Conservation (phyloP, 2,113 vertebrate species). For the Opisthocomus hoazin region DNA sequence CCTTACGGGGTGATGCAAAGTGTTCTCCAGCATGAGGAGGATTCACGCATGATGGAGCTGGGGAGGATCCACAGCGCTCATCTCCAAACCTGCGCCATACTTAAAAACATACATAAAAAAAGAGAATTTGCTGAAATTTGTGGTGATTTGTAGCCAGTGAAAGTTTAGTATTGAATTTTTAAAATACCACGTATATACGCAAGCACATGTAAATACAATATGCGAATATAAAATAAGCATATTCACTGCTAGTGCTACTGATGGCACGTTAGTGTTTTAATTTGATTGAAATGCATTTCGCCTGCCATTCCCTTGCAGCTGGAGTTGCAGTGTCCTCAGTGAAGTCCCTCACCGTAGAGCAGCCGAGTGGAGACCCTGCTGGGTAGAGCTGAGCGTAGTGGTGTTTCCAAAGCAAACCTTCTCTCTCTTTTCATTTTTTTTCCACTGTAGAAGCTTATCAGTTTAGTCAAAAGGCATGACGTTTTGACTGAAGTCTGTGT, state of each 20-base stretch:
- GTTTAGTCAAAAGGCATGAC: neutral
- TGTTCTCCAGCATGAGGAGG: neutral
- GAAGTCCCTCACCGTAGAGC: neutral
- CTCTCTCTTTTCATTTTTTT: neutral
- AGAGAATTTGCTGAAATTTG: neutral
- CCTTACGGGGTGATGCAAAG: neutral
- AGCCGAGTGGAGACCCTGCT: neutral
- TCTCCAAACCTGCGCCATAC: neutral
- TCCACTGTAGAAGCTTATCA: neutral
- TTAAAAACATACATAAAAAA: no score
- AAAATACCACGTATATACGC: neutral
- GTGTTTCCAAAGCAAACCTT: neutral
- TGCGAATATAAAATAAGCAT: neutral
- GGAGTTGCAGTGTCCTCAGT: neutral
- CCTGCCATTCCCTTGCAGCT: neutral
- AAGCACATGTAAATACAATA: neutral
- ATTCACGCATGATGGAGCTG: accelerated
- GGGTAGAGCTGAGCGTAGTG: neutral
- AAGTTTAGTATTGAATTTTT: neutral
- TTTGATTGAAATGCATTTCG: neutral
- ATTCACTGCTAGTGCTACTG: neutral
- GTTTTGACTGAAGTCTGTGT: neutral
- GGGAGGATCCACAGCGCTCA: accelerated
- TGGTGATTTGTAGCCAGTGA: neutral
- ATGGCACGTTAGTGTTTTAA: neutral